Conservation (phyloP, 2,113 vertebrate species). For the Chascanopsetta lugubris region DNA sequence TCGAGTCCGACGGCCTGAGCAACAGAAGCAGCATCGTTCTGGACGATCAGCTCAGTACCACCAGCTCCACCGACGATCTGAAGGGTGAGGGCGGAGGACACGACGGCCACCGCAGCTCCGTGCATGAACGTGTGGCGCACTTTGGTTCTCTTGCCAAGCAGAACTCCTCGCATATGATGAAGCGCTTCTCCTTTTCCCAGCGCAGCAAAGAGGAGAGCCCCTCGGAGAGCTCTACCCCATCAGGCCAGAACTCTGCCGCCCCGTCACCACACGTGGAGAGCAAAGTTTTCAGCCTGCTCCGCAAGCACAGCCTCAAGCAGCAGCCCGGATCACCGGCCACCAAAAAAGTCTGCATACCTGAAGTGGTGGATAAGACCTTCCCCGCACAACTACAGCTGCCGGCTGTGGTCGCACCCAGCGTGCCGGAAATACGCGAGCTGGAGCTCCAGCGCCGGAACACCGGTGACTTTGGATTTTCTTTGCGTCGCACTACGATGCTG, state of each 20-base stretch:
- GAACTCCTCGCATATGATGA: slow-evolving; percentile 87
- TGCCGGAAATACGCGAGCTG: slow-evolving; percentile 83
- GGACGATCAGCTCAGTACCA: slow-evolving; percentile 89
- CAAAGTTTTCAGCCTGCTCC: slow-evolving; percentile 77
- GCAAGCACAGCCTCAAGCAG: slow-evolving; percentile 70
- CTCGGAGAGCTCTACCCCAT: slow-evolving; percentile 88
- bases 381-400: slow-evolving; percentile 85
- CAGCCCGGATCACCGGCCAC: slow-evolving; percentile 14
- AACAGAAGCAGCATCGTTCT: slow-evolving; percentile 88
- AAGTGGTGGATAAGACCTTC: slow-evolving; percentile 86
- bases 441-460: slow-evolving; percentile 94
- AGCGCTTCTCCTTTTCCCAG: slow-evolving; percentile 95
- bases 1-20: slow-evolving; percentile 85
- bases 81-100: slow-evolving; percentile 66
- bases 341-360: slow-evolving; percentile 75
- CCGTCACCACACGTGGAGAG: slow-evolving; percentile 90
- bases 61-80: slow-evolving; percentile 91
- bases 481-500: slow-evolving; percentile 93
- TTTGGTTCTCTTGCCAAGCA: slow-evolving; percentile 90
- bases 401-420: slow-evolving; percentile 77
- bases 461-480: slow-evolving; percentile 94
- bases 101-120: slow-evolving; percentile 84
- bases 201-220: slow-evolving; percentile 91
- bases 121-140: slow-evolving; percentile 89
- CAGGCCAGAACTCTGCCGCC: slow-evolving; percentile 86